These are phyloP conservation scores for Anabas testudineus DNA, from an alignment of 2,797 vertebrate genomes.

Conservation along the genomic window DNA sequence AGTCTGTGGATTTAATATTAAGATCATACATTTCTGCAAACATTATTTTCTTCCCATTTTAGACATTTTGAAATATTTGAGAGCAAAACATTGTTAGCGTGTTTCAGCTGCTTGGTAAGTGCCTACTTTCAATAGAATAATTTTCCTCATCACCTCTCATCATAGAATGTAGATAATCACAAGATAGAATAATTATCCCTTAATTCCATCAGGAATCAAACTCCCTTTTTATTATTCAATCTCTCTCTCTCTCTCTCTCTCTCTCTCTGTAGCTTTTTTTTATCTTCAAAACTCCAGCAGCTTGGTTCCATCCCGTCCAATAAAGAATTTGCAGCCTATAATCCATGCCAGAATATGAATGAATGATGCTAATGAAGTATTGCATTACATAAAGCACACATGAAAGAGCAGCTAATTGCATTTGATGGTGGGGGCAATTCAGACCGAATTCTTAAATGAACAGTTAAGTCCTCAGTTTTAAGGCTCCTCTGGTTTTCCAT, in stretches of 20 bases:
- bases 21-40: slow-evolving; percentile 56
- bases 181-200: slow-evolving; percentile 98
- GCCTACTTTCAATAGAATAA: slow-evolving; percentile 88
- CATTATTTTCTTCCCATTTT: slow-evolving; percentile 69
- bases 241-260: slow-evolving; percentile 83
- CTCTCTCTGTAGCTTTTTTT: slow-evolving; percentile 74
- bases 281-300: slow-evolving; percentile 94
- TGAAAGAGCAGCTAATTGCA: slow-evolving; percentile 99
- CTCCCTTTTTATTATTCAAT: slow-evolving; percentile 94
- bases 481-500: slow-evolving; percentile 82
- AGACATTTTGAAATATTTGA: slow-evolving; percentile 72
- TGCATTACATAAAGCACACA: slow-evolving; percentile 99
- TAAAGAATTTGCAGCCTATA: slow-evolving; percentile 98
- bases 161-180: slow-evolving; percentile 95
- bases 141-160: slow-evolving; percentile 90
- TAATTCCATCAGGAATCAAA: slow-evolving; percentile 99
- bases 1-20: slow-evolving; percentile 55
- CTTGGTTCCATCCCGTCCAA: slow-evolving; percentile 96
- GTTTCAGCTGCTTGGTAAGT: slow-evolving; percentile 84
- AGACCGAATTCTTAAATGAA: slow-evolving; percentile 96
- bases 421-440: slow-evolving; percentile 98
- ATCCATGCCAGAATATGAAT: slow-evolving; percentile 98
- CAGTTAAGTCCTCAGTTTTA: slow-evolving; percentile 90
- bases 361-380: slow-evolving; percentile 99
- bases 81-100: slow-evolving; percentile 82